A percentile compares a stretch with the other conserved stretches of the same genome.
phyloP scores from a whole-genome alignment of 2,888 invertebrate genomes.

The Lathronympha strigana region DNA sequence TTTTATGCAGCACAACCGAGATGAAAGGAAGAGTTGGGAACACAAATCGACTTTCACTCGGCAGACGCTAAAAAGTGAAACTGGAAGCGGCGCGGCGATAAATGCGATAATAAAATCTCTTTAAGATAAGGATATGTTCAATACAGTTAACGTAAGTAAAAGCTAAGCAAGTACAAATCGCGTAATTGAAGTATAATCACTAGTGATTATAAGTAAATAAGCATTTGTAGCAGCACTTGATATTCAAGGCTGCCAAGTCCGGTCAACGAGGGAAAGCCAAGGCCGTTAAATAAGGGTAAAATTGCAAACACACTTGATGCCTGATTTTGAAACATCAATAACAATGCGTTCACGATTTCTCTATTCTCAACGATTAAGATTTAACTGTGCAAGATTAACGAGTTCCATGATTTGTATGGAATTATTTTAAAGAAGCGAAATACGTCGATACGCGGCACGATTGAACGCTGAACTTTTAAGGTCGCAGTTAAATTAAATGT shows the following conservation, averaged over 20 bases:
- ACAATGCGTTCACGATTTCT: constrained; percentile 20
- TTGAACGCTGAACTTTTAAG: constrained; percentile 58
- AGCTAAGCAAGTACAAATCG: constrained; percentile 25
- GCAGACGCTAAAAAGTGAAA: constrained; percentile 81
- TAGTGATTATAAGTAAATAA: constrained; percentile 16
- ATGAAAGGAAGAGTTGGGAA: constrained; percentile 76
- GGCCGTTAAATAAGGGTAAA: constrained; percentile 51
- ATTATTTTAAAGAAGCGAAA: constrained; percentile 50
- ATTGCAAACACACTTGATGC: constrained; percentile 48
- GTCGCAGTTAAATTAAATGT: constrained; percentile 56
- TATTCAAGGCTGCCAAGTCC: constrained; percentile 59
- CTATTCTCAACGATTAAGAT: constrained; percentile 22
- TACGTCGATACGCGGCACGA: constrained; percentile 50
- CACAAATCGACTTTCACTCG: constrained; percentile 76
- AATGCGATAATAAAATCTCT: constrained; percentile 58
- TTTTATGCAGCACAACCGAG: constrained; percentile 55
- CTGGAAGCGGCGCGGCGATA: constrained; percentile 67
- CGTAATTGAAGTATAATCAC: constrained; percentile 14
- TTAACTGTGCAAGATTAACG: constrained; percentile 43
- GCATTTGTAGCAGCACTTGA: constrained; percentile 47
- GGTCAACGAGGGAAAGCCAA: constrained; percentile 55
- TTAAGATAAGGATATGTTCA: constrained; percentile 35
- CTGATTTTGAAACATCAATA: constrained; percentile 5
- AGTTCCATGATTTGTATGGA: constrained; percentile 58
- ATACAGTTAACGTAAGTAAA: constrained; percentile 40